Base-by-base conservation (phyloP, 2,888 invertebrate genomes). In the Tetramorium bicarinatum region DNA sequence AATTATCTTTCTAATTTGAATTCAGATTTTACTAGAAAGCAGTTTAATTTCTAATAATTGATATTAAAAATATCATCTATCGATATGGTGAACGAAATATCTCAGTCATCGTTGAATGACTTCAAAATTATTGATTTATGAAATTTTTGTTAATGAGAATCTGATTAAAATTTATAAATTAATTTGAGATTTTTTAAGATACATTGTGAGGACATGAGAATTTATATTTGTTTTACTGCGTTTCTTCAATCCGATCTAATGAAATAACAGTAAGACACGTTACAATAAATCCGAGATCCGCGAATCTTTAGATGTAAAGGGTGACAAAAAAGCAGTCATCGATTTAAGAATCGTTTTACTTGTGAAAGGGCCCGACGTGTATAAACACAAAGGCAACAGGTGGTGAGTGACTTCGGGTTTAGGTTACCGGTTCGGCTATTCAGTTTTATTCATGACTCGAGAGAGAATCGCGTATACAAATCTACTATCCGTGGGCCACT, bases 401-500 rank as follows among this genome's bases (percentile, higher is more conserved):
- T 91, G 91, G 91, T 87, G 87, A 88, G 87, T 89, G 88, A 88
- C 90, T 88, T 88, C 85, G 85, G 66, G 86, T 87, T 90, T 90
- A 84, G 89, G 88, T 91, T 88, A 92, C 89, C 87, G 87, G 88
- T 85, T 88, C 88, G 85, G 87, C 88, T 90, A 90, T 91, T 91
- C 89, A 89, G 84, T 90, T 92, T 91, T 91, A 91, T 91, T 91
- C 91, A 92, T 90, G 91, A 91, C 89, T 86, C 75, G 67, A 66
- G 67, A 64, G 76, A 64, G 56, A 83, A 82, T 82, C 82, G 85
- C 87, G 84, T 87, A 85, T 91, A 90, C 87, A 87, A 88, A 89
- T 87, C 88, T 91, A 87, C 86, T 79, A 85, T 85, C 82, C 86
- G 61, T 84, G 85, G 81, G 80, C 86, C 87, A 84, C 83, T 88